Evolutionary conservation across 2,797 vertebrate genomes (phyloP), one percentile per base, ranked within the genome.

Genomic region (Pteropus rufus): DNA sequence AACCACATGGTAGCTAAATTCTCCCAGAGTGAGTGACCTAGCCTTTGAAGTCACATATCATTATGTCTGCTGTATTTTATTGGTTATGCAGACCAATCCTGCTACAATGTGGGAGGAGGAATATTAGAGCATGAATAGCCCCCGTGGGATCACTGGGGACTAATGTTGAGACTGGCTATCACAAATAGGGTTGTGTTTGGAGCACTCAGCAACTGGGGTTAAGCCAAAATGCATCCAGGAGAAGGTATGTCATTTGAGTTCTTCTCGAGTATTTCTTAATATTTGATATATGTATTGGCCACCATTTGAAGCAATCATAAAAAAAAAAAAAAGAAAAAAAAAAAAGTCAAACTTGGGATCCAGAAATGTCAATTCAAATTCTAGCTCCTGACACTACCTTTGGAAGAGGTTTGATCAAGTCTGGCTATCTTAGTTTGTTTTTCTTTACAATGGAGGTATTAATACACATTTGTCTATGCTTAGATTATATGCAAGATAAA

Each of bases 371-470:
- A 62, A 19, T 80, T 87, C 41, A 83, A 80, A 95, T 89, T 75
- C 41, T 86, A 73, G n/a, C 23, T 60, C 41, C 34, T 89, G 26
- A 89, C n/a, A 75, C 29, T 34, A 65, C 10, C 10, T 36, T 81
- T 86, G 39, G 64, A 79, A 91, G 58, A 79, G 7, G 31, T 95
- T 80, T 96, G 49, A 39, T 91, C 24, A 77, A 56, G 62, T 86
- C 58, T 19, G 7, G 72, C 34, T 91, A 19, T 83, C 31, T 84
- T 26, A 82, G 26, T 86, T 82, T 46, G 16, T 41, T 91, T 92
- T 96, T 87, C 29, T 86, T 83, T 72, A 60, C 70, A 92, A 87
- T 52, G 81, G 36, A 88, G n/a, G 19, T 90, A 90, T 69, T 64
- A 93, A 49, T 62, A 85, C 46, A 54, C 2, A 87, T 34, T 24